A percentile compares a stretch with the other conserved stretches of the same genome.
These are phyloP conservation scores for Antedon bifida DNA, from an alignment of 35 echinoderm and acorn worm species.

Conservation along the genomic window DNA sequence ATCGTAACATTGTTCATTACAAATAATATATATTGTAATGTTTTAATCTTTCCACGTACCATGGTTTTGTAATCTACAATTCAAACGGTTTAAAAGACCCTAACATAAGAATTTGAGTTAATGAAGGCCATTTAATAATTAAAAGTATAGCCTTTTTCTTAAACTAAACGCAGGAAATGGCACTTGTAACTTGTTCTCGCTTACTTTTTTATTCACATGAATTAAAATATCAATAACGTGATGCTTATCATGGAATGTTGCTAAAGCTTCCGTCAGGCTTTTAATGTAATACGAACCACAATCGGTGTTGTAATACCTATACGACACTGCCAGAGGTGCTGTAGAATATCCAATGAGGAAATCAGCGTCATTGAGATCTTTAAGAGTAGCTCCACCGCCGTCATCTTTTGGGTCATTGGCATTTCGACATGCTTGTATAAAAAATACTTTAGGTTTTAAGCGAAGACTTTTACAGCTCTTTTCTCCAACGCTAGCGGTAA, in stretches of 20 bases:
- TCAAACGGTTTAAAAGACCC: too few species aligned
- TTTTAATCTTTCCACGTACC: too few species aligned
- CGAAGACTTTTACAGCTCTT: background rate
- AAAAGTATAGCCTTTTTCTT: constrained; percentile 7
- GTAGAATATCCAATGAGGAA: constrained; percentile 34
- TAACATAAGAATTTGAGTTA: too few species aligned
- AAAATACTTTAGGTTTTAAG: constrained; percentile 33
- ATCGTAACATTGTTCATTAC: too few species aligned
- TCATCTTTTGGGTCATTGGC: background rate
- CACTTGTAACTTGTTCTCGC: constrained; percentile 1
- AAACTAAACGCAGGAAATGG: constrained; percentile 17
- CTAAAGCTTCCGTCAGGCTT: background rate
- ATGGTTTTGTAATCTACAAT: too few species aligned
- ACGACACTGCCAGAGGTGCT: constrained; percentile 31
- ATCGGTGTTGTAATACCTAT: background rate
- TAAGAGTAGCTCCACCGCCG: background rate
- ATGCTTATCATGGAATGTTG: background rate
- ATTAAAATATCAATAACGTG: background rate
- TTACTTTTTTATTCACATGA: background rate
- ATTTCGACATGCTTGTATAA: constrained; percentile 35
- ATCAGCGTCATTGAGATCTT: constrained; percentile 28
- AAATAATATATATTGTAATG: too few species aligned
- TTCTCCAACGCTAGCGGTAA: background rate
- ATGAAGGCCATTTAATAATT: too few species aligned
- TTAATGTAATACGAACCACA: constrained; percentile 26